These are phyloP conservation scores for Stenchaetothrips biformis DNA, from an alignment of 2,888 invertebrate genomes.

Conservation along the genomic window DNA sequence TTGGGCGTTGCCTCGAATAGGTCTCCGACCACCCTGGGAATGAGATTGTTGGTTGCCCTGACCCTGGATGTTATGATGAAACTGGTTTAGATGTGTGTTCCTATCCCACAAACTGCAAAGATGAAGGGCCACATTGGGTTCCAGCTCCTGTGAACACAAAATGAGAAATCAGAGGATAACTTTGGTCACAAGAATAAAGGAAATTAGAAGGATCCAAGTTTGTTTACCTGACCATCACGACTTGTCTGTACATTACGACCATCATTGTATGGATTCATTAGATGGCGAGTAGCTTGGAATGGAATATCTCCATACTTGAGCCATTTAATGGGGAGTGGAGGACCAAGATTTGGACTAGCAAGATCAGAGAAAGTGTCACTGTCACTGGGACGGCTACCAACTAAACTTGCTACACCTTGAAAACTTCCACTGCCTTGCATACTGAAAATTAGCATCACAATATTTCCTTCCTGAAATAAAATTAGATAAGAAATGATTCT, in stretches of 20 bases:
- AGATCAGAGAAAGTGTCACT: conserved; percentile 45
- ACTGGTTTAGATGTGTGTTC: not conserved
- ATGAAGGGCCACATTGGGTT: conserved; percentile 46
- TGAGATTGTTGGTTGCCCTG: not conserved
- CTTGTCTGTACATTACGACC: conserved; percentile 54
- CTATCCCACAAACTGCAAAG: conserved; percentile 48
- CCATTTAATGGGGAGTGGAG: conserved; percentile 48
- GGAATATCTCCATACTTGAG: conserved; percentile 48
- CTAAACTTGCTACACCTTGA: conserved; percentile 48
- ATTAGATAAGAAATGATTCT: not conserved
- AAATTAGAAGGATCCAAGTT: not conserved
- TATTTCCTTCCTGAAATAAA: conserved; percentile 45
- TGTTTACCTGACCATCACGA: conserved; percentile 55
- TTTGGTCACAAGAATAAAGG: conserved; percentile 19
- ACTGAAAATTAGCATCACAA: conserved; percentile 51
- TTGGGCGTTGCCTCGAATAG: not conserved
- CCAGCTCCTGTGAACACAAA: conserved; percentile 45
- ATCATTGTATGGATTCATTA: conserved; percentile 55
- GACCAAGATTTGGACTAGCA: conserved; percentile 42
- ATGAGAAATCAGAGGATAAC: not conserved
- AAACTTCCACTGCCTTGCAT: conserved; percentile 52
- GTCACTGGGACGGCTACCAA: conserved; percentile 37
- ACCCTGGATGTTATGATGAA: not conserved
- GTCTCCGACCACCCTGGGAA: not conserved
- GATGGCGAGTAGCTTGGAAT: conserved; percentile 50